phyloP scores from a whole-genome alignment of 2,888 invertebrate genomes.

The Tuberolachnus salignus region DNA sequence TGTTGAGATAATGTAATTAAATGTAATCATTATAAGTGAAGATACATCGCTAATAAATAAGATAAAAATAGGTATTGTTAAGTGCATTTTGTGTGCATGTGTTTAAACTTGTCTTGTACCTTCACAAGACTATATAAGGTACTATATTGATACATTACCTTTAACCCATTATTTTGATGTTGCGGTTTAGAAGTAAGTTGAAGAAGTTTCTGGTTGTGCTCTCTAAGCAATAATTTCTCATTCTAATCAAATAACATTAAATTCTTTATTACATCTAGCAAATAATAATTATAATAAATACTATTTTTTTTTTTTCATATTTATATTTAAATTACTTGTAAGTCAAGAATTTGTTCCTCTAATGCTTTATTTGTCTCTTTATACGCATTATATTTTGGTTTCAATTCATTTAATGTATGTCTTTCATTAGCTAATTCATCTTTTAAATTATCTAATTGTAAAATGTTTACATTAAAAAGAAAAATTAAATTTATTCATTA shows the following conservation, averaged over 20 bases:
- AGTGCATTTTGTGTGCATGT: too few relatives aligned
- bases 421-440: conserved; percentile 27
- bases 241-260: conserved; percentile 14
- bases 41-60: too few relatives aligned
- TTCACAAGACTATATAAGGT: too few relatives aligned
- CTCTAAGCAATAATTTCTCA: conserved; percentile 41
- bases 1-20: too few relatives aligned
- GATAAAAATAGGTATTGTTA: too few relatives aligned
- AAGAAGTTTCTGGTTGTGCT: conserved; percentile 52
- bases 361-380: conserved; percentile 50
- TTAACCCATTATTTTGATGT: conserved; percentile 38
- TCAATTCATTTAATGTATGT: conserved; percentile 36
- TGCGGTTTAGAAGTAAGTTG: conserved; percentile 46
- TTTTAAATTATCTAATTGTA: conserved; percentile 19
- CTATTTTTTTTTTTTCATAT: neutral
- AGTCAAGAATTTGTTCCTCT: conserved; percentile 52
- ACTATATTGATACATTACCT: conserved; percentile 20
- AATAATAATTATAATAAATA: neutral
- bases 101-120: too few relatives aligned
- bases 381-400: conserved; percentile 32
- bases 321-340: conserved; percentile 43
- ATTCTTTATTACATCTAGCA: neutral
- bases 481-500: neutral
- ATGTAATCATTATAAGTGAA: too few relatives aligned
- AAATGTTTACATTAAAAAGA: conserved; percentile 2